Conservation (phyloP, 2,888 invertebrate species). For the Stramonita haemastoma region DNA sequence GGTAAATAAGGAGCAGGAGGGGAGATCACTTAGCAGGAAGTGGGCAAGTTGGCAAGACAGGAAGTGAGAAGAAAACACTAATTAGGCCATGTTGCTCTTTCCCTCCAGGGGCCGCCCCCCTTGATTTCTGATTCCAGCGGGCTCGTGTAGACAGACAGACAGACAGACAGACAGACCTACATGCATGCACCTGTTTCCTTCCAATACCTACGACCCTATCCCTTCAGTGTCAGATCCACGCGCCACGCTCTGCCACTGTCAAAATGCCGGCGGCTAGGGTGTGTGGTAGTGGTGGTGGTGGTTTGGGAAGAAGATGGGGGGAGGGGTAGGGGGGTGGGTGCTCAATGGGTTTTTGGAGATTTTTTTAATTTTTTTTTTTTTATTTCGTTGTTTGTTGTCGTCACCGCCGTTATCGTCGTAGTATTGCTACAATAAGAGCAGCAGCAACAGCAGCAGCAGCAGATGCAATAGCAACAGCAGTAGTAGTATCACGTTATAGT, state of each 20-base stretch:
- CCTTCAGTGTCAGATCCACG: background rate
- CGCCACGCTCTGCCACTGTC: background rate
- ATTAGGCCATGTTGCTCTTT: background rate
- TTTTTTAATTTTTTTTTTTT: no score
- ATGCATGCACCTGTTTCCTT: background rate
- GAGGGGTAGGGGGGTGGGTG: no score
- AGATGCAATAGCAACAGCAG: background rate
- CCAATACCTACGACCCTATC: background rate
- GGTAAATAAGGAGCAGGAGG: background rate
- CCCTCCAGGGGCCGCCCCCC: background rate
- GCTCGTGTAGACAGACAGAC: background rate
- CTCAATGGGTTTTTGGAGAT: no score
- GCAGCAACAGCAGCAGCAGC: background rate
- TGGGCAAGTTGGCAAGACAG: slow-evolving; percentile 6
- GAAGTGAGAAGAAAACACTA: slow-evolving; percentile 11
- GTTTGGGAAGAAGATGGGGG: no score
- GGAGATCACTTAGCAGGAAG: background rate
- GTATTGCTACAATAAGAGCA: no score
- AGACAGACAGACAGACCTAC: background rate
- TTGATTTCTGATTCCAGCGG: background rate
- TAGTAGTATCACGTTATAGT: background rate
- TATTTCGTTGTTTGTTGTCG: no score
- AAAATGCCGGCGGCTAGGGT: no score
- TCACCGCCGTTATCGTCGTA: no score
- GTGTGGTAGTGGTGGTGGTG: no score